Percentiles rank a stretch among this genome's conserved stretches.
These are phyloP conservation scores for Myiozetetes cayanensis DNA, from an alignment of 2,113 vertebrate species.

Conservation along the genomic window DNA sequence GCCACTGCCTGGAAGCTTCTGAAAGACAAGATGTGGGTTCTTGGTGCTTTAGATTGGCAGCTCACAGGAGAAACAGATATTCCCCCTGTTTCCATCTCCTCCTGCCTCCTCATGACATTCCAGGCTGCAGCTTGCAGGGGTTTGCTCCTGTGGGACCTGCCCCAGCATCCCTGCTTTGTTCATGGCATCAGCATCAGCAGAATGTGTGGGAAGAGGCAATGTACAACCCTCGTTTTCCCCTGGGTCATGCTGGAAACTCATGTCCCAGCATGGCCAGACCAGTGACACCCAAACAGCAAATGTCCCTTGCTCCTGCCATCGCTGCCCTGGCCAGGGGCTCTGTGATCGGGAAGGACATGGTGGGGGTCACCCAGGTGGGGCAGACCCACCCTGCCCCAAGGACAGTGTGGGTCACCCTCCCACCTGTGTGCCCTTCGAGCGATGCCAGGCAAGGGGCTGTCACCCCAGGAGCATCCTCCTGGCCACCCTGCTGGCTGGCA, in stretches of 20 bases:
- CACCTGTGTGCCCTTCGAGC: fast-evolving
- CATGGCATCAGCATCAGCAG: neutral
- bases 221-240: fast-evolving
- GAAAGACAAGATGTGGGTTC: neutral
- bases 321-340: neutral
- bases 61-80: neutral
- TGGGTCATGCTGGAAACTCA: neutral
- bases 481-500: neutral
- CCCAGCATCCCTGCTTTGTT: fast-evolving
- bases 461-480: neutral
- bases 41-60: neutral
- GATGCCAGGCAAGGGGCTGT: neutral
- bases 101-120: neutral
- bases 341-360: fast-evolving
- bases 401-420: neutral
- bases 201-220: neutral
- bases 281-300: neutral
- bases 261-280: fast-evolving
- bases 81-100: neutral
- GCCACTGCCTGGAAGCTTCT: neutral
- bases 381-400: neutral
- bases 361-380: fast-evolving
- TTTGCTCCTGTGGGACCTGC: neutral
- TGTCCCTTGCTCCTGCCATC: neutral
- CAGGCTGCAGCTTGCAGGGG: neutral